Evolutionary conservation across 2,797 vertebrate genomes (phyloP), one percentile per base, ranked within the genome.

Genomic region (Margarornis squamiger): DNA sequence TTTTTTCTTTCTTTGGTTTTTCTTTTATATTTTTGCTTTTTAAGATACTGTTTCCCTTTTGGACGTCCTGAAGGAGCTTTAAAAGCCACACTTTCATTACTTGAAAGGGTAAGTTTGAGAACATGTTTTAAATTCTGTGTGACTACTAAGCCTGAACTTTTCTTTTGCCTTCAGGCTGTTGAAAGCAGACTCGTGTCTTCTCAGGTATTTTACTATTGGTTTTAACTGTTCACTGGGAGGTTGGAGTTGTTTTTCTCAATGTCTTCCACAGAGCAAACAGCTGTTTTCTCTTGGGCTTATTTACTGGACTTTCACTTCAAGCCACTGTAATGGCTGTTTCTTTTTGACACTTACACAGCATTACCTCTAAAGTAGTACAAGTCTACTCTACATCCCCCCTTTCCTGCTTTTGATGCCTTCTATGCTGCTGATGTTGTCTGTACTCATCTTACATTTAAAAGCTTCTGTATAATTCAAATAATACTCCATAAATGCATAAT

Each of bases 31-130:
- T 92, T 57, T 84, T 62, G 76, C 51, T 66, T 84, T 97, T 88
- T 90, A 98, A 99, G 99, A 97, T 99, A 99, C 93, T 99, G 99
- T 96, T 99, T 99, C 96, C 99, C 99, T 61, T 99, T 99, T 91
- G 99, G 99, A 93, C 98, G 99, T 96, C 99, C 99, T 94, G 99
- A 99, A 98, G 99, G 99, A 97, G 99, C 99, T 94, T 98, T 99
- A 88, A 99, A 99, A 98, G 99, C 99, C 59, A 99, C 99, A 8
- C 98, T 99, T 48, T 99, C 99, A 22, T 98, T 99, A 95, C 98
- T 99, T 92, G 99, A 99, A 97, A 98, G 99, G 98, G 99, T 99
- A 98, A 84, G 97, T 97, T 68, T 85, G 46, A 81, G 34, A 85
- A 39, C 26, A 49, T 76, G 24, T 46, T 93, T 95, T 81, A 82